Evolutionary conservation across 2,888 invertebrate species (phyloP).

Genomic region (Stegana nigrithorax): DNA sequence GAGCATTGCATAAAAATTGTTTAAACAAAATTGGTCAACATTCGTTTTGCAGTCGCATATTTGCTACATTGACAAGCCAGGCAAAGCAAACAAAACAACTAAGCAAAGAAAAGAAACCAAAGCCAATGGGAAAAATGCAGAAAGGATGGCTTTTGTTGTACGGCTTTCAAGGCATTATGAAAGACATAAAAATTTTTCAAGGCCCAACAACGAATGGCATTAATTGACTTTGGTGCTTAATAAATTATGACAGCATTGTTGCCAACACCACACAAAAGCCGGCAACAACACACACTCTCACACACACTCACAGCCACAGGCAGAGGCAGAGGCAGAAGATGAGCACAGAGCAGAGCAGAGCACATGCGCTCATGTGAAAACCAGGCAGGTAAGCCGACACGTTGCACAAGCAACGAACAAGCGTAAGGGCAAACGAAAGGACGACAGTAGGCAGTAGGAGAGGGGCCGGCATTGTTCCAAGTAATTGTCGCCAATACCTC

Average conservation of each 20-base stretch:
- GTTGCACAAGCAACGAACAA: no score
- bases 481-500: constrained; percentile 12
- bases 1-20: constrained; percentile 3
- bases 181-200: no score
- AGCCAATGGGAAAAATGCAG: no score
- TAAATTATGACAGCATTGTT: constrained; percentile 9
- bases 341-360: background rate
- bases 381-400: no score
- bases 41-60: background rate
- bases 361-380: no score
- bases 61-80: background rate
- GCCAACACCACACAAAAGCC: background rate
- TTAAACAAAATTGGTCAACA: background rate
- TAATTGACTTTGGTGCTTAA: constrained; percentile 16
- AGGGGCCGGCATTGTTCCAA: background rate
- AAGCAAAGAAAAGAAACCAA: background rate
- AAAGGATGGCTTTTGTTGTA: no score
- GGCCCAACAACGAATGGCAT: no score
- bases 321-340: background rate
- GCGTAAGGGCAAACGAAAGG: background rate
- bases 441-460: background rate
- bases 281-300: background rate
- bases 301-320: background rate
- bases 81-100: background rate
- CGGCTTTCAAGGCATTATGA: no score